Percentiles rank a stretch among this genome's conserved stretches.
These are phyloP conservation scores for Muscina levida DNA, from an alignment of 2,888 invertebrate species.

Conservation along the genomic window DNA sequence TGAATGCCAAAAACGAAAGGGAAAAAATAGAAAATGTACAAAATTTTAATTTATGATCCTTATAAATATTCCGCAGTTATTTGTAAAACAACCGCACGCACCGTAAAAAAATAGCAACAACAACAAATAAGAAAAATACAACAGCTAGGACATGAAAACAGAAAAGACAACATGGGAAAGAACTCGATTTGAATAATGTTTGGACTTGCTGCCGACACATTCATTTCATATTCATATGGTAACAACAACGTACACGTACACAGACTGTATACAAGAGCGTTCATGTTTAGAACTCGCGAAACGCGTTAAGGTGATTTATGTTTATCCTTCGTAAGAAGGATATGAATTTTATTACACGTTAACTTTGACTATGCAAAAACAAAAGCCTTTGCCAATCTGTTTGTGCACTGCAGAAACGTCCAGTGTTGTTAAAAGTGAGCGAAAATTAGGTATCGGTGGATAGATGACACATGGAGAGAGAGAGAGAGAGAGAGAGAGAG, in stretches of 20 bases:
- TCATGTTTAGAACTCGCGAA: slow-evolving; percentile 22
- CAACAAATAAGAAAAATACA: slow-evolving; percentile 25
- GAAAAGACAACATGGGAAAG: slow-evolving; percentile 14
- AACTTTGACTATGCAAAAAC: slow-evolving; percentile 25
- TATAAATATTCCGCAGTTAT: slow-evolving; percentile 77
- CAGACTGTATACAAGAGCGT: no score
- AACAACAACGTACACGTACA: neutral
- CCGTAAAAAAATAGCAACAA: neutral
- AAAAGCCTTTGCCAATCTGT: slow-evolving; percentile 53
- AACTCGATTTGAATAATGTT: slow-evolving; percentile 44
- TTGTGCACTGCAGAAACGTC: slow-evolving; percentile 5
- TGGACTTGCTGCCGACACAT: neutral
- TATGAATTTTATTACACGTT: slow-evolving; percentile 66
- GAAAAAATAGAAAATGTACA: slow-evolving; percentile 31
- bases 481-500: no score
- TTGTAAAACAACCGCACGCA: slow-evolving; percentile 69
- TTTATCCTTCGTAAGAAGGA: slow-evolving; percentile 59
- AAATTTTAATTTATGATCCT: slow-evolving; percentile 76
- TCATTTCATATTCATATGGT: neutral
- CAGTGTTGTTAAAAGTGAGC: slow-evolving; percentile 2
- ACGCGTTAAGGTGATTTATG: slow-evolving; percentile 67
- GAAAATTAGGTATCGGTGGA: no score
- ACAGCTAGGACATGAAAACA: slow-evolving; percentile 35
- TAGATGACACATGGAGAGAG: no score
- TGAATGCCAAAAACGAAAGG: slow-evolving; percentile 72